These are phyloP conservation scores for Drosophila nigricruria DNA, from an alignment of 2,888 invertebrate species.

Conservation along the genomic window DNA sequence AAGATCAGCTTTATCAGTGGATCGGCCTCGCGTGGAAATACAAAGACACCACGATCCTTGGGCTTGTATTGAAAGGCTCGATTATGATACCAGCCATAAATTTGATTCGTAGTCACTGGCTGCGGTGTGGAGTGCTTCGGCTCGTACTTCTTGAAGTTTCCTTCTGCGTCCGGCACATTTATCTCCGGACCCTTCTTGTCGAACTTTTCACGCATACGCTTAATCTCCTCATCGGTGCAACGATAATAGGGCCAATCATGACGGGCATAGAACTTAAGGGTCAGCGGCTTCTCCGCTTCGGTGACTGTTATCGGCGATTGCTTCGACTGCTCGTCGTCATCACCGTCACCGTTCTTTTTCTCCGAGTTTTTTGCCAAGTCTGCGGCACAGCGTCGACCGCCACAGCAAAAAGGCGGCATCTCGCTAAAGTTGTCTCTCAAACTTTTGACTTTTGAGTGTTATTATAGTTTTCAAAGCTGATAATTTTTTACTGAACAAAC, in stretches of 20 bases:
- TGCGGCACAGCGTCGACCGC: slow-evolving; percentile 60
- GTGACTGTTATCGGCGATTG: slow-evolving; percentile 24
- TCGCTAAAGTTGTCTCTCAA: background rate
- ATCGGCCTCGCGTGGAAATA: slow-evolving; percentile 67
- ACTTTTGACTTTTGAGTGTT: slow-evolving; percentile 3
- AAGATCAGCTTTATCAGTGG: slow-evolving; percentile 51
- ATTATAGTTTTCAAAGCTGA: background rate
- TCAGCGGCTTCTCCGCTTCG: slow-evolving; percentile 56
- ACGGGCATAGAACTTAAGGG: slow-evolving; percentile 72
- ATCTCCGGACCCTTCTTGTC: slow-evolving; percentile 18
- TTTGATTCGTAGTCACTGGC: slow-evolving; percentile 67
- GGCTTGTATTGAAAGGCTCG: slow-evolving; percentile 55
- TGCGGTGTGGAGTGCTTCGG: slow-evolving; percentile 48
- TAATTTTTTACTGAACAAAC: background rate
- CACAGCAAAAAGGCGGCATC: slow-evolving; percentile 73
- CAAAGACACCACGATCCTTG: slow-evolving; percentile 61
- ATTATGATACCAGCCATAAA: slow-evolving; percentile 72
- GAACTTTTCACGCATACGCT: slow-evolving; percentile 39
- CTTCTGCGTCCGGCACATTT: background rate
- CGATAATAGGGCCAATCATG: slow-evolving; percentile 70
- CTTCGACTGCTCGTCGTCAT: background rate
- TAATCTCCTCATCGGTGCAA: slow-evolving; percentile 50
- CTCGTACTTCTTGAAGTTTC: slow-evolving; percentile 26
- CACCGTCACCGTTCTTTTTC: background rate
- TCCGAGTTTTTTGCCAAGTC: slow-evolving; percentile 41